phyloP scores from a whole-genome alignment of 2,888 invertebrate species.

The Phoronis australis region DNA sequence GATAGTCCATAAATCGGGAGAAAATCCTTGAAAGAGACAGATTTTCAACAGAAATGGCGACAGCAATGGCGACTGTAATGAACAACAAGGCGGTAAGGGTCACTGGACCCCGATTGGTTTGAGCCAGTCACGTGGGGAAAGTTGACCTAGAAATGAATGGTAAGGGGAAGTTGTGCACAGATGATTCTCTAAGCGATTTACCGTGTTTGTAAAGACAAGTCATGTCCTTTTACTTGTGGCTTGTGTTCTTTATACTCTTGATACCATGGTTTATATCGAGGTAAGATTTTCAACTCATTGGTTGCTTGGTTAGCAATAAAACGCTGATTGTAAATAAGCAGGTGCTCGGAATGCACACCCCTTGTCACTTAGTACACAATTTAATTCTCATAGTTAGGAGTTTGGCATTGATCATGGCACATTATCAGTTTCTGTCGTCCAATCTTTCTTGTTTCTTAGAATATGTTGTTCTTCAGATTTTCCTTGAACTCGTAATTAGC shows the following conservation, averaged over 20 bases:
- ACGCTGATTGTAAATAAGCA: no score
- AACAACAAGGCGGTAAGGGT: conserved; percentile 54
- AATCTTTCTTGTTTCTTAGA: no score
- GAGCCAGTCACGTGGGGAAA: conserved; percentile 36
- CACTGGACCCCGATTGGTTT: conserved; percentile 38
- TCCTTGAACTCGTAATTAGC: no score
- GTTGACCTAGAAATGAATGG: conserved; percentile 14
- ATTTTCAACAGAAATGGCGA: conserved; percentile 63
- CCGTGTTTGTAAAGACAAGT: neutral
- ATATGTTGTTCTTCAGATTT: no score
- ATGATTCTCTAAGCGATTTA: neutral
- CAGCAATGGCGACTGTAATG: conserved; percentile 79
- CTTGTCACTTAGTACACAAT: no score
- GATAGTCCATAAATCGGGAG: no score
- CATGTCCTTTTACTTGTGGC: conserved; percentile 31
- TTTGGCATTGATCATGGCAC: no score
- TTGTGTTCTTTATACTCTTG: conserved; percentile 24
- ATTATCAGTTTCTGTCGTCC: no score
- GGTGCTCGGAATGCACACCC: no score
- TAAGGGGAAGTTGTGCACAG: neutral
- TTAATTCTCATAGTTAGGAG: no score
- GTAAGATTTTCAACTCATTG: conserved; percentile 21
- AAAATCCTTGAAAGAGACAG: conserved; percentile 29
- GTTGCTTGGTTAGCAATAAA: no score
- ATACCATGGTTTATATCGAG: conserved; percentile 32